phyloP scores from a whole-genome alignment of 2,888 invertebrate species.

The Oscheius myriophilus region DNA sequence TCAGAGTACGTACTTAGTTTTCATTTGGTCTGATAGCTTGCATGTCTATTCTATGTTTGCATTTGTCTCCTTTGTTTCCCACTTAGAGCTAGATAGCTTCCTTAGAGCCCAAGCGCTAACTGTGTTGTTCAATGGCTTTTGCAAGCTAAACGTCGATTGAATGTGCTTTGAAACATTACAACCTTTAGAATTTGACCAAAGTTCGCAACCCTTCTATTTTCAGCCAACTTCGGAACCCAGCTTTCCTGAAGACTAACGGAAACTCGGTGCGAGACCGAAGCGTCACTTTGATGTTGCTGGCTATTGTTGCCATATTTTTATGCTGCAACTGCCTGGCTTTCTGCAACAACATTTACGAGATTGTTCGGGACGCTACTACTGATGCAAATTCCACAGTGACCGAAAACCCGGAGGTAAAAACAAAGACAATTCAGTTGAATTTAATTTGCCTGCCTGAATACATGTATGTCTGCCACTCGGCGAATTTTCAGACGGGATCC shows the following conservation, averaged over 20 bases:
- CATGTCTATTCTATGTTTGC: not conserved
- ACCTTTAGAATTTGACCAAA: no score
- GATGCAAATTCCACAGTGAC: slow-evolving; percentile 12
- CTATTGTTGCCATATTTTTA: slow-evolving; percentile 69
- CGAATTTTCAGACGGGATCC: not conserved
- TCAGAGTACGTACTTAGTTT: slow-evolving; percentile 9
- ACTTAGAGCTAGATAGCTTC: no score
- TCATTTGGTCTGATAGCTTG: not conserved
- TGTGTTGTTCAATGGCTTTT: no score
- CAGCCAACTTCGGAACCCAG: slow-evolving; percentile 50
- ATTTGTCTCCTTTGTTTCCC: not conserved
- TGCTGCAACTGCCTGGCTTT: slow-evolving; percentile 69
- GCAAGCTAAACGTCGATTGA: no score
- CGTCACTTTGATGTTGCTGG: slow-evolving; percentile 68
- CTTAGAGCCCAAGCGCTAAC: no score
- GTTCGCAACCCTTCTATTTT: not conserved
- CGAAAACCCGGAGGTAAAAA: slow-evolving; percentile 8
- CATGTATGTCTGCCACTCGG: not conserved
- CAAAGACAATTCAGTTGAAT: not conserved
- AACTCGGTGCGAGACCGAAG: slow-evolving; percentile 62
- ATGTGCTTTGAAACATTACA: no score
- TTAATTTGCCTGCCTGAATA: not conserved
- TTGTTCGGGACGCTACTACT: slow-evolving; percentile 44
- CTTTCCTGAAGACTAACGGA: slow-evolving; percentile 51
- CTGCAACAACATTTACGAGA: slow-evolving; percentile 68